phyloP scores from a whole-genome alignment of 2,888 invertebrate species.

The Subacronicta megacephala region DNA sequence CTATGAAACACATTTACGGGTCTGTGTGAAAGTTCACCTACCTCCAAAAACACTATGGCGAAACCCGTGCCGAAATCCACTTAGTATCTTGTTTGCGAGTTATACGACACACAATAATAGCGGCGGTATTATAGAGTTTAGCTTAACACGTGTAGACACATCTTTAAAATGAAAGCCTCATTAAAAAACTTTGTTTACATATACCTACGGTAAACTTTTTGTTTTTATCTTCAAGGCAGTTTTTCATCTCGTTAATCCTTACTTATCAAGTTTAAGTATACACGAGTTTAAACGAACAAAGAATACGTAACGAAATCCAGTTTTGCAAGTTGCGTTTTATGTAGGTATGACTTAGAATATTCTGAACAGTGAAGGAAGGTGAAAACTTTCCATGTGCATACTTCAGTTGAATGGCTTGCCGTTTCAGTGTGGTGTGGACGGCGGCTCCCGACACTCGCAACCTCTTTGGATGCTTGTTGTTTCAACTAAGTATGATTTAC shows the following conservation, averaged over 20 bases:
- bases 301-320: slow-evolving; percentile 46
- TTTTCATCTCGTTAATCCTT: slow-evolving; percentile 2
- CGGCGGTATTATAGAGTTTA: background rate
- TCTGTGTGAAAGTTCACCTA: background rate
- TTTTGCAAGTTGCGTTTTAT: slow-evolving; percentile 48
- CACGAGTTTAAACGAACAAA: slow-evolving; percentile 44
- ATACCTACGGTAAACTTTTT: background rate
- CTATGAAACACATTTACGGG: background rate
- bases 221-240: background rate
- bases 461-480: slow-evolving; percentile 67
- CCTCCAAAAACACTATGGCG: background rate
- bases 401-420: slow-evolving; percentile 43
- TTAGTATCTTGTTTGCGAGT: background rate
- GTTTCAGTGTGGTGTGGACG: slow-evolving; percentile 46
- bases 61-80: slow-evolving; percentile 1
- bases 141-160: background rate
- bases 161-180: background rate
- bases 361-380: slow-evolving; percentile 47
- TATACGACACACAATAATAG: background rate
- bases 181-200: background rate
- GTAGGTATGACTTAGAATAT: slow-evolving; percentile 53
- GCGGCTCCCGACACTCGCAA: slow-evolving; percentile 42
- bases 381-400: slow-evolving; percentile 46
- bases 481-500: slow-evolving; percentile 76
- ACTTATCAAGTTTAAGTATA: slow-evolving; percentile 28